phyloP scores from a whole-genome alignment of 2,888 invertebrate species.

The Allacma fusca region DNA sequence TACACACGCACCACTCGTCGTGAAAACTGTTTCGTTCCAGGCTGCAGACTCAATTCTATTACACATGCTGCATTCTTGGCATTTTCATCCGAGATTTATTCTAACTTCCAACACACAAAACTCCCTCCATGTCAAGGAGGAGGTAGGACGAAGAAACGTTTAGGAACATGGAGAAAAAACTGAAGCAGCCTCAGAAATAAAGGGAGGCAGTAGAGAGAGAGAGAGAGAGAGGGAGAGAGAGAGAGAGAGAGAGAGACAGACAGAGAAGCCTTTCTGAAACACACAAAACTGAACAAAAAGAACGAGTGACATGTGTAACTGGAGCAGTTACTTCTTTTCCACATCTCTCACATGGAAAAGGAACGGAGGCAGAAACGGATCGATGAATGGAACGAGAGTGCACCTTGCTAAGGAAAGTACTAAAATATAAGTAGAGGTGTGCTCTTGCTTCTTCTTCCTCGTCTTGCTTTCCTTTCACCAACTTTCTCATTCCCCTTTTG shows the following conservation, averaged over 20 bases:
- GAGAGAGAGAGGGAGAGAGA: not conserved
- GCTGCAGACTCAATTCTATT: constrained; percentile 35
- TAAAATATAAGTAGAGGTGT: not conserved
- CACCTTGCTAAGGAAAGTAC: not conserved
- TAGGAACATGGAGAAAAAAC: constrained; percentile 7
- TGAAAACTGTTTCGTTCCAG: constrained; percentile 14
- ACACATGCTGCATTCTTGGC: constrained; percentile 28
- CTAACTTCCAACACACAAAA: constrained; percentile 30
- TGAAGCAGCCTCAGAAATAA: not conserved
- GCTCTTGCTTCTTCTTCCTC: not conserved
- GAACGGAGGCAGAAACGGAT: constrained; percentile 11
- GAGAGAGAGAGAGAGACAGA: not conserved
- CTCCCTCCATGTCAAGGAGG: constrained; percentile 23
- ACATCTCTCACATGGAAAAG: not conserved
- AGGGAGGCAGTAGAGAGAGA: not conserved
- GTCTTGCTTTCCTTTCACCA: constrained; percentile 3
- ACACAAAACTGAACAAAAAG: constrained; percentile 8
- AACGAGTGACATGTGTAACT: constrained; percentile 1
- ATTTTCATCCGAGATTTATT: constrained; percentile 38
- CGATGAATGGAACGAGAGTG: constrained; percentile 5
- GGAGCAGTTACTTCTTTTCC: not conserved
- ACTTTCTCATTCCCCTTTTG: constrained; percentile 6
- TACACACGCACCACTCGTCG: not conserved
- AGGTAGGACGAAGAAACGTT: constrained; percentile 22
- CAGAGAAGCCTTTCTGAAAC: not conserved